Evolutionary conservation across 2,797 vertebrate species (phyloP).

Genomic region (Naso thynnoides): DNA sequence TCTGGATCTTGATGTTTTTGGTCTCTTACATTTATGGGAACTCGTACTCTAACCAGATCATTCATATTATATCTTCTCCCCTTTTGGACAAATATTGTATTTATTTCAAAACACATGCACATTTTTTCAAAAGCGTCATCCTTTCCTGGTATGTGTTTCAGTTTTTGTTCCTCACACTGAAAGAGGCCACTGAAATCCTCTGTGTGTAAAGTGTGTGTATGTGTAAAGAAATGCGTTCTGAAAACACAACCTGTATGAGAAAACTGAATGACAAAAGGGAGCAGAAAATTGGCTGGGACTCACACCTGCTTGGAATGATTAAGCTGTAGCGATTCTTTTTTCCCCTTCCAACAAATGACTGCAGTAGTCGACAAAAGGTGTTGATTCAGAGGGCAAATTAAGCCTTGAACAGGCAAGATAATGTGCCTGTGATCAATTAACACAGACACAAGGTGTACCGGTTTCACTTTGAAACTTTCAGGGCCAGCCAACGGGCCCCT

Average conservation of each 20-base stretch:
- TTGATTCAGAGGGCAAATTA: constrained; percentile 86
- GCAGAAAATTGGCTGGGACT: constrained; percentile 69
- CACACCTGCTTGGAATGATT: constrained; percentile 80
- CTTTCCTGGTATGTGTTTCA: constrained; percentile 19
- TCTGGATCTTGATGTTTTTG: constrained; percentile 25
- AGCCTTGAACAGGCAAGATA: constrained; percentile 83
- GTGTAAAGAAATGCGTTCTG: constrained; percentile 41
- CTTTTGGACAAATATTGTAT: constrained; percentile 16
- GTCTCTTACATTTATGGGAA: constrained; percentile 3
- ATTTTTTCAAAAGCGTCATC: not conserved
- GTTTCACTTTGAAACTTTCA: constrained; percentile 84
- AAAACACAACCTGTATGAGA: constrained; percentile 55
- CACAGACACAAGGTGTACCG: constrained; percentile 83
- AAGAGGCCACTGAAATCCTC: constrained; percentile 31
- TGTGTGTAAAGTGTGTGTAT: constrained; percentile 40
- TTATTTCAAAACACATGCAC: constrained; percentile 14
- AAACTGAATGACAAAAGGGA: constrained; percentile 71
- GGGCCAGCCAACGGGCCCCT: constrained; percentile 74
- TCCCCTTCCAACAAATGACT: constrained; percentile 76
- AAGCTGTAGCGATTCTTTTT: constrained; percentile 72
- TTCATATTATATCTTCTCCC: not conserved
- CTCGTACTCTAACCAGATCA: not conserved
- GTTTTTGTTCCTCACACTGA: constrained; percentile 12
- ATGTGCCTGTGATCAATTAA: constrained; percentile 87
- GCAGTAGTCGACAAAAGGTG: constrained; percentile 80